Base-by-base conservation (phyloP, 2,888 invertebrate genomes). In the Stictocephala bisonia region DNA sequence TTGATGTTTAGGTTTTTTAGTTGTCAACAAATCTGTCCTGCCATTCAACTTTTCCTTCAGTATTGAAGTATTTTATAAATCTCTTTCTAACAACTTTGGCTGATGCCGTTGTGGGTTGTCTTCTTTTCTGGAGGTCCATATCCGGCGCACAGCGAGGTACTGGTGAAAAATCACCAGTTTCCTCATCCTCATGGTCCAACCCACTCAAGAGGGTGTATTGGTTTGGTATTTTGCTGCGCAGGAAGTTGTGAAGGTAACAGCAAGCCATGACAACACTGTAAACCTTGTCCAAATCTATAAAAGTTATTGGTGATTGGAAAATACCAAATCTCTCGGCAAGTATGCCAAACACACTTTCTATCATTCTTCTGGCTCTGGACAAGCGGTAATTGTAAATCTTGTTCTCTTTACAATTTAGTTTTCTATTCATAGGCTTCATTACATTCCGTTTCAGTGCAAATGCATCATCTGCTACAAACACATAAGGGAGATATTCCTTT, bases 21-120 rank as follows among this genome's bases (percentile, higher is more conserved):
- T n/a, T n/a, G n/a, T n/a, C n/a, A n/a, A 69, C 66, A 18, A 22
- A 22, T 67, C 53, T 67, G 66, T 75, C 51, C 40, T 75, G 73
- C 71, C 75, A 75, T n/a, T 75, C 73, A 4, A 75, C 75, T 53
- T 68, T 73, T 31, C 73, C 75, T 53, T 73, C 70, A 35, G 53
- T 70, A 53, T 75, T 73, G 44, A 75, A 75, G 51, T 75, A 75
- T 22, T 75, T 64, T 48, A 71, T 67, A 35, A 58, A 75, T 69
- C 67, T 67, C 58, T 73, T 73, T 35, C 73, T 69, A 15, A 73
- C 58, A 22, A n/a, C 20, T 41, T 73, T 73, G n/a, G 68, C 68
- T 27, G 15, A 27, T 27, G 18, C 53, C 24, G 24, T n/a, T 53
- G 27, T 9, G 22, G 26, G 53, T 53, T 53, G 53, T 26, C n/a